Base-by-base conservation (phyloP, 2,888 invertebrate genomes). In the Erebia aethiops region DNA sequence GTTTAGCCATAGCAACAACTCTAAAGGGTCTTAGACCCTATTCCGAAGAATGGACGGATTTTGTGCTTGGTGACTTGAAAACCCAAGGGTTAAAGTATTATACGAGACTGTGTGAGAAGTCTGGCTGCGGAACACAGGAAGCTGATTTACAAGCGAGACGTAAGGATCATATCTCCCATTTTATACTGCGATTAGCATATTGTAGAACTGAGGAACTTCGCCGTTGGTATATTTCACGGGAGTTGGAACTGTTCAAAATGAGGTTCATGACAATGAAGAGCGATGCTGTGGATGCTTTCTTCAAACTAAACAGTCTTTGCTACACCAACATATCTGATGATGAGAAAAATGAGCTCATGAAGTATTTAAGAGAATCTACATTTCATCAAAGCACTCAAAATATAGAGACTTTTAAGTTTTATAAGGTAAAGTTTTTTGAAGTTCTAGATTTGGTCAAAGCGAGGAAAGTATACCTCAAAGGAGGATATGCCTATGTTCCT, bases 91-190 rank as follows among this genome's bases (percentile, higher is more conserved):
- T 96, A 41, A 95, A 95, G 79, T 94, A 95, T 72, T 96, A 95
- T 80, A 87, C 94, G 10, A 94, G 95, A 76, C 88, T 97, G 21
- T 93, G 96, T 74, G 92, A 95, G 77, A 94, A 94, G 69, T 89
- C 91, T 67, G 94, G 91, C 54, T 94, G 90, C 78, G 90, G 92
- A 9, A 93, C 94, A 56, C 91, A 91, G 14, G 96, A 96, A 74
- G 82, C 89, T 1, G 96, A 96, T 81, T 84, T 95, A 58, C 95
- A 96, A 82, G 95, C 95, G 1, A 94, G 97, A 69, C 94, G 95
- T 49, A 95, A 95, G 74, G 99, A 99, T 88, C 96, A 97, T 81
- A 95, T 99, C 66, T 98, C 99, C 0, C 99, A 99, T 87, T 99
- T 97, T 85, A 97, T 99, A 79, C 92, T 99, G 3, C 94, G 99